phyloP scores from a whole-genome alignment of 2,113 vertebrate genomes.

The Spea bombifrons region DNA sequence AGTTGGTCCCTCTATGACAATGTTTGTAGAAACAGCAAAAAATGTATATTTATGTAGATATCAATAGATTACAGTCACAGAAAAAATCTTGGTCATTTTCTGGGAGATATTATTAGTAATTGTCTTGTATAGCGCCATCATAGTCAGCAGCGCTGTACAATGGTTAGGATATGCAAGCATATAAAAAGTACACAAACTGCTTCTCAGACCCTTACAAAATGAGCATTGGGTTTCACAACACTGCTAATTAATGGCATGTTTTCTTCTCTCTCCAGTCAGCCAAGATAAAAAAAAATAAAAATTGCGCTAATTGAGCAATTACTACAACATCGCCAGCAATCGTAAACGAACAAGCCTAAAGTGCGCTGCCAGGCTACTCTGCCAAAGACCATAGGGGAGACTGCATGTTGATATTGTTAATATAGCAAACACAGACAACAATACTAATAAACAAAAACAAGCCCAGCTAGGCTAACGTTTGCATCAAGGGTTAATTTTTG shows the following conservation, averaged over 20 bases:
- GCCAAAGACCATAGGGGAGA: conserved; percentile 13
- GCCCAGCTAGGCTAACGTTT: too few species aligned
- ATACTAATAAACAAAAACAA: neutral
- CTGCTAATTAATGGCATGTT: conserved; percentile 15
- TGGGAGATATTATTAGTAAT: too few species aligned
- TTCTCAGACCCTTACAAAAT: conserved; percentile 9
- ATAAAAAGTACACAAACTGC: neutral
- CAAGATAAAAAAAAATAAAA: conserved; percentile 37
- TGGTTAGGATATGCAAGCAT: too few species aligned
- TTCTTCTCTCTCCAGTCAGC: conserved; percentile 35
- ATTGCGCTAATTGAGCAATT: conserved; percentile 45
- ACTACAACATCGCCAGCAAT: conserved; percentile 24
- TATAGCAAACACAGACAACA: neutral
- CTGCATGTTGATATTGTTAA: neutral
- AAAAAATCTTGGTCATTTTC: neutral
- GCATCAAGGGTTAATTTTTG: too few species aligned
- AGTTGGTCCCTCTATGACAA: too few species aligned
- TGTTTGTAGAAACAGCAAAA: too few species aligned
- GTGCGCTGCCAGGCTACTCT: conserved; percentile 24
- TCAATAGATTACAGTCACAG: neutral
- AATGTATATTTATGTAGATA: neutral
- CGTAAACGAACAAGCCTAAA: conserved; percentile 29
- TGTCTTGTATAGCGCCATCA: too few species aligned
- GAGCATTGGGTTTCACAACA: neutral
- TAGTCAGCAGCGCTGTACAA: too few species aligned